Evolutionary conservation across 2,797 vertebrate species (phyloP).

Genomic region (Picus viridis): DNA sequence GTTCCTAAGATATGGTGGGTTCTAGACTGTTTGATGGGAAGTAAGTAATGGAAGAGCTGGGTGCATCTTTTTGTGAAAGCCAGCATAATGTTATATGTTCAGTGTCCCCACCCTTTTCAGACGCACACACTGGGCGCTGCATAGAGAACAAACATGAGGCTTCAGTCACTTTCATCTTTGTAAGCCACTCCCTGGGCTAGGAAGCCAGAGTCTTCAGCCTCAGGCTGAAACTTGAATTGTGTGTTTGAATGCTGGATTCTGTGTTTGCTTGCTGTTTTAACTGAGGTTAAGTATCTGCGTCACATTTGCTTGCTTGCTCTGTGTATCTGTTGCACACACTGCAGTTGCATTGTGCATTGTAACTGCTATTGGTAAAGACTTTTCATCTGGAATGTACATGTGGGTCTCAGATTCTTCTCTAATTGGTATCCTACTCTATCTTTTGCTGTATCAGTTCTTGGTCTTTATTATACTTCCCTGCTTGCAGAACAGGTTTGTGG

Average conservation of each 20-base stretch:
- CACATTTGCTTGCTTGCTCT: background rate
- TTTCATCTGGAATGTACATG: background rate
- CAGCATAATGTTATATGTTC: background rate
- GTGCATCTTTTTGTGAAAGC: background rate
- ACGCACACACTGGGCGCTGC: background rate
- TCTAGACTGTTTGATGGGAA: background rate
- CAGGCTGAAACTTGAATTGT: background rate
- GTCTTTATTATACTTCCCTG: background rate
- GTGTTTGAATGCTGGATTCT: background rate
- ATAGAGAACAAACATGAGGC: background rate
- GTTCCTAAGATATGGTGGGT: rapidly evolving
- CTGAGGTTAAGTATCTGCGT: background rate
- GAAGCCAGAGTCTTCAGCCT: background rate
- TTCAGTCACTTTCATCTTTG: background rate
- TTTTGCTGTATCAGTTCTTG: background rate
- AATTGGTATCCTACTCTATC: background rate
- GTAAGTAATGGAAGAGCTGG: background rate
- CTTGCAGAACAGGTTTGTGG: conserved; percentile 33
- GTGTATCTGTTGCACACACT: background rate
- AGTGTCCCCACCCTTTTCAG: background rate
- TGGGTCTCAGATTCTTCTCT: conserved; percentile 21
- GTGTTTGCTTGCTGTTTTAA: background rate
- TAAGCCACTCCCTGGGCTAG: background rate
- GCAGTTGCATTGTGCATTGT: background rate
- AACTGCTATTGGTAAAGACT: background rate